Percentiles rank a stretch among this genome's conserved stretches.
Conservation (phyloP, 2,797 vertebrate genomes). For the Mormyrops attenuatus region DNA sequence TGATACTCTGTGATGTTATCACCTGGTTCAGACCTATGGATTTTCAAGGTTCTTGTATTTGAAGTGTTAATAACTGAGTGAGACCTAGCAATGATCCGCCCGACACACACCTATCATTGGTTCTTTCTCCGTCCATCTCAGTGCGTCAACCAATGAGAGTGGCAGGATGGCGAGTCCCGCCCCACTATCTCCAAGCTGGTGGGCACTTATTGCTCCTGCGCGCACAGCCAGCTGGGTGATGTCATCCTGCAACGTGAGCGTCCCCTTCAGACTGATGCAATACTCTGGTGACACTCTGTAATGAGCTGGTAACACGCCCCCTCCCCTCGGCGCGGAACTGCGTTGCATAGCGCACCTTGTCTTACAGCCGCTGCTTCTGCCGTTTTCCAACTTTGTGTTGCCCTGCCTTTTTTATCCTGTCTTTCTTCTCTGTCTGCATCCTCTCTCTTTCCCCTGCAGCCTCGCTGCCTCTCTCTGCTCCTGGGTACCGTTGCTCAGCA, state of each 20-base stretch:
- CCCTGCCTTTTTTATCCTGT: background rate
- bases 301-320: constrained; percentile 41
- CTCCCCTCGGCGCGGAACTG: background rate
- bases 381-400: background rate
- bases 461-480: constrained; percentile 54
- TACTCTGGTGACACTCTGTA: constrained; percentile 57
- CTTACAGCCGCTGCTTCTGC: background rate
- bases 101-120: background rate
- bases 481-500: constrained; percentile 63
- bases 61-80: constrained; percentile 3
- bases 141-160: constrained; percentile 11
- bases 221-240: constrained; percentile 52
- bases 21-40: background rate
- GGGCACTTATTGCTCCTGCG: constrained; percentile 36
- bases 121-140: constrained; percentile 6
- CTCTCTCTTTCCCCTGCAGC: constrained; percentile 6
- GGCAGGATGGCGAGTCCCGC: background rate
- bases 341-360: background rate
- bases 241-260: constrained; percentile 61
- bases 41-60: background rate
- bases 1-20: background rate
- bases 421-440: background rate
- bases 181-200: constrained; percentile 18
- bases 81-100: background rate
- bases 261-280: constrained; percentile 61